Evolutionary conservation across 2,113 vertebrate species (phyloP), one percentile per base, ranked within the genome.

Genomic region (Sorex fumeus): DNA sequence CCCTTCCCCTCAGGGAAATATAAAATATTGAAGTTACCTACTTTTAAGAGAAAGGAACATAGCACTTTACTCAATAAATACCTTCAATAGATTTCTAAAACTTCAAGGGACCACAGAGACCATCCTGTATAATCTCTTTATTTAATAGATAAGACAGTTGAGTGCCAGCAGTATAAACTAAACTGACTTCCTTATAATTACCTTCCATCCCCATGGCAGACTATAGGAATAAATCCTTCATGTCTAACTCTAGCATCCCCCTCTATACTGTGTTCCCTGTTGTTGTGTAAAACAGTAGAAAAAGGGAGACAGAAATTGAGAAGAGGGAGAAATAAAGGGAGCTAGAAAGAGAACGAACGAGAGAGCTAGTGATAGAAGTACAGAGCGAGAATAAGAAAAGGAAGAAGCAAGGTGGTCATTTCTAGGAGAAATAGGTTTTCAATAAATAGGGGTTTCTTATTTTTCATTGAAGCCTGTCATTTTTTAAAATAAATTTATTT

Each of bases 21-120:
- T 36, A 94, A 96, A 94, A 90, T 93, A 97, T 71, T 94, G 95
- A 96, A 85, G 94, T 94, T 95, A 84, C 16, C 53, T 95, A 91
- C 94, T 94, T 94, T 97, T 87, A 94, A 89, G 94, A 94, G 88
- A 57, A 89, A 83, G 77, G 50, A 82, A 93, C 82, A 93, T 60
- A 93, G 47, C 69, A 62, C 82, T 97, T 89, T 88, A 78, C 69
- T 90, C 94, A 96, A 87, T 95, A 96, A 95, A 94, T 92, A 92
- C 32, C 57, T 77, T 87, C 72, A 71, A 91, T 89, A 92, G 93
- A 94, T 96, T 96, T 94, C 84, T 96, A 78, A 84, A 88, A 87
- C 89, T 94, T 91, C 91, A 93, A 95, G 93, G 82, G 87, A 28
- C 86, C 77, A 80, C 86, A 88, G 93, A 97, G 92, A 62, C 84